Evolutionary conservation across 2,113 vertebrate species (phyloP), one percentile per base, ranked within the genome.

Genomic region (human): DNA sequence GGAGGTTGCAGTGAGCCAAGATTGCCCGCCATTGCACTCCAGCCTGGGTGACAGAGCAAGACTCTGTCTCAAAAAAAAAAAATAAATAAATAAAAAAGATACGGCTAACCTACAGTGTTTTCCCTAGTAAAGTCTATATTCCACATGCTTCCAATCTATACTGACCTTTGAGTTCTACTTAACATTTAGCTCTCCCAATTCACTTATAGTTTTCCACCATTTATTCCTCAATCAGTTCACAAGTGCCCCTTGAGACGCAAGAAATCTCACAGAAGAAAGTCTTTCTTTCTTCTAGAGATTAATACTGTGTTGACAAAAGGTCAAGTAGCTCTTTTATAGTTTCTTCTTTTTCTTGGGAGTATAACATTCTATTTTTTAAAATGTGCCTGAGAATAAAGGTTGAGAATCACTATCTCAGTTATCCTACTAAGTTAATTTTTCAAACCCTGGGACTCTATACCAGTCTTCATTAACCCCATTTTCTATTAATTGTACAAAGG

Each of bases 401-500:
- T 90, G 59, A 87, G 23, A 87, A 97, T 75, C 66, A 87, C 18
- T 72, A 32, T 4, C n/a, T 85, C 6, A 32, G 2, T 84, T 70
- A 64, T 64, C 40, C 38, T 89, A 68, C 25, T 50, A 80, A 48
- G 75, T 40, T 90, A 5, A 72, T 43, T 73, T 88, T 52, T 70
- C 13, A 59, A 80, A 70, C 40, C 27, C 7, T 17, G 75, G 25
- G 32, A 27, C 43, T 78, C 57, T 32, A 73, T 6, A 40, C 40
- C 6, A 70, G 20, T 64, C 45, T 81, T 75, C 68, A 90, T 85
- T 86, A 94, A 94, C 27, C 14, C 55, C 2, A 84, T 61, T 57
- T 94, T 83, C 64, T 73, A 17, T 81, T 88, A 52, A 94, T 66
- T 57, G 59, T 18, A 22, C 76, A 93, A 88, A 93, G 70, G 70